Evolutionary conservation across 1,140 invertebrate species (phyloP).

Genomic region (Papilio helenus): DNA sequence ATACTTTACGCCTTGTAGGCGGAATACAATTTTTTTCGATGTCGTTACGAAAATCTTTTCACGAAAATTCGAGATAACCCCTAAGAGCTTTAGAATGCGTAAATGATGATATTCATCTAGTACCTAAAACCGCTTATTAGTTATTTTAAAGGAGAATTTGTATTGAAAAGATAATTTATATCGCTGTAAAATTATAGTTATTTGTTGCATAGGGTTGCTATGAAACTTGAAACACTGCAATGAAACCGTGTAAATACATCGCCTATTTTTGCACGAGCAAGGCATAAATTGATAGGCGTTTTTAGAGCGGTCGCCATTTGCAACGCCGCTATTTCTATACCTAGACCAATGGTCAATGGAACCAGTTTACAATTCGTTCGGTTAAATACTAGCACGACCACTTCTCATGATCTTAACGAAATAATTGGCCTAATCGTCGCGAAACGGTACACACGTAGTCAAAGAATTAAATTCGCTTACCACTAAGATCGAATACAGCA

Average conservation of each 20-base stretch:
- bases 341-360: neutral
- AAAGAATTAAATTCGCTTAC: neutral
- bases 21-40: too few relatives aligned
- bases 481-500: neutral
- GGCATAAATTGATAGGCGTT: constrained; percentile 14
- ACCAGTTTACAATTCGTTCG: neutral
- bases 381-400: constrained; percentile 1
- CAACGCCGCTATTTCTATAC: constrained; percentile 9
- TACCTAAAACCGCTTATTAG: neutral
- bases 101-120: neutral
- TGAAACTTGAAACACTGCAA: neutral
- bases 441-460: neutral
- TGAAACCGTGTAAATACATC: neutral
- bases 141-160: neutral
- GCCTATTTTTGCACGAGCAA: neutral
- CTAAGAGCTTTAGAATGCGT: too few relatives aligned
- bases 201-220: neutral
- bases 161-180: neutral
- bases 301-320: neutral
- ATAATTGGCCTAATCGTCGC: constrained; percentile 18
- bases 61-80: too few relatives aligned
- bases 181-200: neutral
- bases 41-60: too few relatives aligned
- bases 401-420: constrained; percentile 25
- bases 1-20: too few relatives aligned